Evolutionary conservation across 2,797 vertebrate genomes (phyloP).

Genomic region (Darevskia nairensis): DNA sequence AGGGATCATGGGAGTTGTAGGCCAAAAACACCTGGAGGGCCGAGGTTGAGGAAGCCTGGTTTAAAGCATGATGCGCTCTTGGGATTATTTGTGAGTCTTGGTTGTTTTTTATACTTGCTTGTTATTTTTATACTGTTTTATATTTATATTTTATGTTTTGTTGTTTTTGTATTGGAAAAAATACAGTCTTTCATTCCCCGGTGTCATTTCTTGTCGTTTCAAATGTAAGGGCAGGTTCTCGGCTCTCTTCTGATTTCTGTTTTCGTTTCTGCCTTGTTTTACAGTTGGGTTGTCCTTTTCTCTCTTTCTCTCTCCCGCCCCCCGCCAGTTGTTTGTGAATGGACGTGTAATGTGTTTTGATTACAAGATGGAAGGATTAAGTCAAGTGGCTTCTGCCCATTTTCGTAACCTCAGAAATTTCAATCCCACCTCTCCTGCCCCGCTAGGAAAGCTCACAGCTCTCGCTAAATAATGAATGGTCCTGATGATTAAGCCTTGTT

Average conservation of each 20-base stretch:
- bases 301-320: too few species aligned
- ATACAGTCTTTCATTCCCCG: conserved; percentile 4
- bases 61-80: background rate
- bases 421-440: background rate
- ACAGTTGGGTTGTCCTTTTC: background rate
- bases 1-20: too few species aligned
- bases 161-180: background rate
- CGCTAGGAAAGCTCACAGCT: conserved; percentile 50
- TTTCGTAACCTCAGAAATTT: background rate
- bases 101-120: background rate
- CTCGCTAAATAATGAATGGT: conserved; percentile 69
- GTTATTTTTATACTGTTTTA: too few species aligned
- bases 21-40: too few species aligned
- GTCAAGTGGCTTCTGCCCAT: background rate
- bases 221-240: conserved; percentile 4
- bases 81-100: background rate
- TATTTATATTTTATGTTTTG: background rate
- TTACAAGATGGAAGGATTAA: conserved; percentile 45
- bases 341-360: conserved; percentile 38
- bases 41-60: too few species aligned
- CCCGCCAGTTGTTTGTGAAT: conserved; percentile 29
- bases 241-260: background rate
- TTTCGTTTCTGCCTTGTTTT: conserved; percentile 30
- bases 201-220: background rate
- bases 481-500: conserved; percentile 48